phyloP scores from a whole-genome alignment of 2,888 invertebrate species.

The Phaedon cochleariae region DNA sequence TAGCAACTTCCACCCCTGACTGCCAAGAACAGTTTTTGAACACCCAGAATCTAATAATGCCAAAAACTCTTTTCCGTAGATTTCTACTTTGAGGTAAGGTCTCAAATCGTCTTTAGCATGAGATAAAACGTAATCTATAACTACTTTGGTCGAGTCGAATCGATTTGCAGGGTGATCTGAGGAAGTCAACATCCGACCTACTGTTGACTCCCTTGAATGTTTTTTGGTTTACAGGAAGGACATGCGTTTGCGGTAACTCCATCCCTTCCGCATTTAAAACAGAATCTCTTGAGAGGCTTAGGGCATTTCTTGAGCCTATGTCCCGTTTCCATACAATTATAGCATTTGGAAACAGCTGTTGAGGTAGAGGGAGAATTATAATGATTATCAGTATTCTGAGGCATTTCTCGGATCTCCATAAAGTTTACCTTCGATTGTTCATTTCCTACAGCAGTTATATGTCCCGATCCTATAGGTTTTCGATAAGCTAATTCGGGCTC shows the following conservation, averaged over 20 bases:
- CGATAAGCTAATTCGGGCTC: neutral
- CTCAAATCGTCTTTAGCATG: neutral
- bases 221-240: constrained; percentile 1
- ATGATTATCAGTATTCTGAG: too few species aligned
- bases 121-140: neutral
- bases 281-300: neutral
- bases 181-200: neutral
- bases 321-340: neutral
- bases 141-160: neutral
- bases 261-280: neutral
- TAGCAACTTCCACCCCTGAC: too few species aligned
- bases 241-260: neutral
- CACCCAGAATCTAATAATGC: too few species aligned
- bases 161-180: neutral
- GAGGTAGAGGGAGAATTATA: neutral
- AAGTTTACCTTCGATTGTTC: too few species aligned
- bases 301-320: neutral
- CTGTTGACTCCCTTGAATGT: neutral
- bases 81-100: neutral
- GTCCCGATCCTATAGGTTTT: neutral
- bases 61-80: neutral
- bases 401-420: neutral
- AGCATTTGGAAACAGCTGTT: too few species aligned
- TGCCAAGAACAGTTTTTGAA: too few species aligned
- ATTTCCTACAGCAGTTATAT: too few species aligned